Conservation (phyloP, 2,888 invertebrate species). For the Brenthis hecate region DNA sequence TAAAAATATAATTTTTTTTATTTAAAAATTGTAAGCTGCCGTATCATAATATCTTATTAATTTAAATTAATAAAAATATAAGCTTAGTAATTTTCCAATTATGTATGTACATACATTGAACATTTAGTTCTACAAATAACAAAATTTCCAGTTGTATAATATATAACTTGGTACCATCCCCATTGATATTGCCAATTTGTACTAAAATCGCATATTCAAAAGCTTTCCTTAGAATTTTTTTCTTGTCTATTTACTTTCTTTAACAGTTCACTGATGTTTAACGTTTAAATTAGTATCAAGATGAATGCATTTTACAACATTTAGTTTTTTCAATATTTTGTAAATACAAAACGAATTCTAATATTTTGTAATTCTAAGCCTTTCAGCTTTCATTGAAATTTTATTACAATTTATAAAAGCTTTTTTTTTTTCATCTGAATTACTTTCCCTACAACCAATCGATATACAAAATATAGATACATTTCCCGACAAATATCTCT, state of each 20-base stretch:
- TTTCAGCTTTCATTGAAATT: too few relatives aligned
- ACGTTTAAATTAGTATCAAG: too few relatives aligned
- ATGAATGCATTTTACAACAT: too few relatives aligned
- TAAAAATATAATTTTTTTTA: background rate
- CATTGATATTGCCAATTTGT: slow-evolving; percentile 5
- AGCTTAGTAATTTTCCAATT: background rate
- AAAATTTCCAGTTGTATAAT: too few relatives aligned
- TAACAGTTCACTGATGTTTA: background rate
- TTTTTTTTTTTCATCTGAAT: too few relatives aligned
- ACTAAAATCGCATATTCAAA: slow-evolving; percentile 6
- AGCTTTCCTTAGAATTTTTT: slow-evolving; percentile 2
- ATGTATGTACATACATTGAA: background rate
- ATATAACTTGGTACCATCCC: slow-evolving; percentile 1
- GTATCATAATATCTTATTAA: background rate
- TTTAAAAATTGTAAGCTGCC: background rate
- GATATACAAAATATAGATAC: too few relatives aligned
- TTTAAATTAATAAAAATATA: background rate
- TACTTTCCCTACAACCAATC: too few relatives aligned
- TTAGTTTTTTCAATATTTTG: too few relatives aligned
- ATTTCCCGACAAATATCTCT: too few relatives aligned
- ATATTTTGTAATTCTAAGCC: too few relatives aligned
- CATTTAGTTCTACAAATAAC: background rate
- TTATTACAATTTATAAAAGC: too few relatives aligned
- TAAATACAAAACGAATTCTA: too few relatives aligned
- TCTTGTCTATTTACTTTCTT: background rate